These are phyloP conservation scores for Ptychadena robeensis DNA, from an alignment of 2,797 vertebrate species.

Conservation along the genomic window DNA sequence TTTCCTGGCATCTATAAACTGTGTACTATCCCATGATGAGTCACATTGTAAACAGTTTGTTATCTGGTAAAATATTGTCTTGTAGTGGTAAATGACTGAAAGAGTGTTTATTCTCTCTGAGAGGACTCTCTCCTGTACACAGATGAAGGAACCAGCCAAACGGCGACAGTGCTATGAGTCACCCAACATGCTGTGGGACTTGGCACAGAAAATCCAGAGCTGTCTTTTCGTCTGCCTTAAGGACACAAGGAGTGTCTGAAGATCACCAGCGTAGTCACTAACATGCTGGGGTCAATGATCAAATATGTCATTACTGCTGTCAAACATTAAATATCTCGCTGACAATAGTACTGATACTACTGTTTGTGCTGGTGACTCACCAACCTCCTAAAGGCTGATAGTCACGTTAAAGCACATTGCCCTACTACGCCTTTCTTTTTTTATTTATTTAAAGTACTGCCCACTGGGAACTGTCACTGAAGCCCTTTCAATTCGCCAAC, in stretches of 20 bases:
- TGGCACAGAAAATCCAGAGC: constrained; percentile 8
- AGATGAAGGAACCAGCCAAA: neutral
- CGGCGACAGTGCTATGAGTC: neutral
- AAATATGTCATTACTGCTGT: constrained; percentile 7
- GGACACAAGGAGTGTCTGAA: constrained; percentile 51
- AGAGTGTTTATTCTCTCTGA: neutral
- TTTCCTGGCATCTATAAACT: neutral
- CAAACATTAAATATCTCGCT: constrained; percentile 34
- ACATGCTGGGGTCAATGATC: constrained; percentile 30
- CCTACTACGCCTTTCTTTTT: neutral
- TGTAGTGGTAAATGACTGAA: neutral
- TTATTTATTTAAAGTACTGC: neutral
- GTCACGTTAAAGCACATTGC: neutral
- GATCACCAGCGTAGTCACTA: constrained; percentile 44
- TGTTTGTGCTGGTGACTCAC: constrained; percentile 22
- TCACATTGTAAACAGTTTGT: constrained; percentile 3
- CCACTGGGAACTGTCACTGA: neutral
- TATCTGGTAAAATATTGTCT: neutral
- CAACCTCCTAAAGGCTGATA: neutral
- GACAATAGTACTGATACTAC: constrained; percentile 3
- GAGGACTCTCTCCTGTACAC: neutral
- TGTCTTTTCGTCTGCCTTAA: constrained; percentile 28
- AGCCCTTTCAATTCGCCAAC: too few species aligned
- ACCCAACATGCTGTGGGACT: constrained; percentile 23
- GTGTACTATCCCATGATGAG: neutral